A percentile compares a stretch with the other conserved stretches of the same genome.
Conservation (phyloP, 1,140 invertebrate species). For the Anadara kagoshimensis region DNA sequence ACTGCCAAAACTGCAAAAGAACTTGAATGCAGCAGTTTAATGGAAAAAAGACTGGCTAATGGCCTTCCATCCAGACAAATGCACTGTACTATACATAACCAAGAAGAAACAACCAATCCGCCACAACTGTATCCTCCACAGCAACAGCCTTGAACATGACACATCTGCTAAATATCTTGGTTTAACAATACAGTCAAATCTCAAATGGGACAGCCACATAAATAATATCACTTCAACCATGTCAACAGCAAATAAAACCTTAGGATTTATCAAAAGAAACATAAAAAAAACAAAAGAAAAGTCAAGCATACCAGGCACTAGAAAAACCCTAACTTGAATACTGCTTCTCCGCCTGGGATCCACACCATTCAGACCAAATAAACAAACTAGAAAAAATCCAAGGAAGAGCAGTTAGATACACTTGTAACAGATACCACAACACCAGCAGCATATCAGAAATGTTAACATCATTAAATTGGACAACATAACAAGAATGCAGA, state of each 20-base stretch:
- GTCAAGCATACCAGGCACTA: not conserved
- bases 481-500: too few species aligned
- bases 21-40: conserved; percentile 18
- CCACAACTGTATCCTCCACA: conserved; percentile 15
- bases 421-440: not conserved
- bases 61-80: conserved; percentile 33
- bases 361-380: too few species aligned
- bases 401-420: too few species aligned
- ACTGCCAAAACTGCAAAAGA: conserved; percentile 12
- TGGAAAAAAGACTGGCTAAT: conserved; percentile 34
- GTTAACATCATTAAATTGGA: too few species aligned
- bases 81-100: conserved; percentile 15
- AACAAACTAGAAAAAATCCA: too few species aligned
- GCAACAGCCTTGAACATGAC: conserved; percentile 16
- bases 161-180: conserved; percentile 10
- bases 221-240: too few species aligned
- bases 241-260: too few species aligned
- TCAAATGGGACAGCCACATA: too few species aligned
- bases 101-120: conserved; percentile 1
- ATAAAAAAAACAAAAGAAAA: conserved; percentile 14
- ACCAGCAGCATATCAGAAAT: too few species aligned
- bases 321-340: conserved; percentile 15
- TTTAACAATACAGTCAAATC: too few species aligned
- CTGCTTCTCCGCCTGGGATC: too few species aligned
- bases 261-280: conserved; percentile 13